These are phyloP conservation scores for Anabacerthia variegaticeps DNA, from an alignment of 2,797 vertebrate species.

Conservation along the genomic window DNA sequence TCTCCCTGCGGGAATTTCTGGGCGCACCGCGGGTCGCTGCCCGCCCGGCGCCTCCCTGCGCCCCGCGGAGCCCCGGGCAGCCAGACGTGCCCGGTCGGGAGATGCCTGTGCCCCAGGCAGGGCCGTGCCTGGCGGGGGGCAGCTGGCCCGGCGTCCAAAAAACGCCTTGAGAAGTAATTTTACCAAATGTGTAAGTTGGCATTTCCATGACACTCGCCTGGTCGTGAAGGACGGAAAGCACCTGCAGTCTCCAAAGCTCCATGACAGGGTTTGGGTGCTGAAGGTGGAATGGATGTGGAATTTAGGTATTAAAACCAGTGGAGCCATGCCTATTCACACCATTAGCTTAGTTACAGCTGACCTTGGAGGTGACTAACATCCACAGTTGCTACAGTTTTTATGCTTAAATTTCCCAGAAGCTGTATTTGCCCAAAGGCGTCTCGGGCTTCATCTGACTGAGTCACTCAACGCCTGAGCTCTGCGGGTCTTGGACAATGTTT, in stretches of 20 bases:
- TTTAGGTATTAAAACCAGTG: neutral
- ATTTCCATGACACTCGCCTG: neutral
- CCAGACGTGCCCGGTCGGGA: neutral
- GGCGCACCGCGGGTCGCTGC: neutral
- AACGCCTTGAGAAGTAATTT: neutral
- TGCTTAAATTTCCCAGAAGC: neutral
- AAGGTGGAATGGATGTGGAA: neutral
- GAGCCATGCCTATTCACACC: neutral
- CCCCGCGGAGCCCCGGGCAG: neutral
- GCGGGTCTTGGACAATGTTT: neutral
- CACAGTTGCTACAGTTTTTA: neutral
- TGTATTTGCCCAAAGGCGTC: neutral
- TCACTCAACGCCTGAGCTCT: rapidly evolving
- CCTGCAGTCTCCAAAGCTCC: rapidly evolving
- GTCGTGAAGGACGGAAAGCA: rapidly evolving
- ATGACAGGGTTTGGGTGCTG: rapidly evolving
- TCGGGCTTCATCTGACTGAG: neutral
- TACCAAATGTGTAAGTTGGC: neutral
- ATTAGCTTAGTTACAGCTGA: rapidly evolving
- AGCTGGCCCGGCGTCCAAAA: neutral
- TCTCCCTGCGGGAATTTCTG: neutral
- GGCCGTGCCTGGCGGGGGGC: too few relatives aligned
- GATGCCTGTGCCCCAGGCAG: neutral
- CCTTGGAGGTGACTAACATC: neutral
- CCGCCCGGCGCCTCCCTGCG: neutral